Percentiles rank a stretch among this genome's conserved stretches.
phyloP scores from a whole-genome alignment of 2,888 invertebrate species.

The Thereva unica region DNA sequence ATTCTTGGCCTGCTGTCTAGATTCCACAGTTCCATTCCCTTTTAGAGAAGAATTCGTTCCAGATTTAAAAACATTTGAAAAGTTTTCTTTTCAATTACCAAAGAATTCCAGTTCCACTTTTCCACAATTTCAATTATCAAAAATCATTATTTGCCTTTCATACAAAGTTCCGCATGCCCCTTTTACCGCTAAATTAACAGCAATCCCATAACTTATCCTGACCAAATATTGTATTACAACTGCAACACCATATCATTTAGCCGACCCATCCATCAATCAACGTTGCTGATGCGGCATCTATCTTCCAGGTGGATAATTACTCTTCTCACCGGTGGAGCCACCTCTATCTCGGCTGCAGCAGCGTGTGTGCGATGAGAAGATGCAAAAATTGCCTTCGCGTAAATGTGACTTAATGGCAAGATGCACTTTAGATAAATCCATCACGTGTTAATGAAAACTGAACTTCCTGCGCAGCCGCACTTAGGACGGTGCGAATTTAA shows the following conservation, averaged over 20 bases:
- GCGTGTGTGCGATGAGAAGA: conserved; percentile 6
- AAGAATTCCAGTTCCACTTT: too few species aligned
- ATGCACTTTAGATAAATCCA: conserved; percentile 31
- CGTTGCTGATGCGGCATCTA: neutral
- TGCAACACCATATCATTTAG: conserved; percentile 12
- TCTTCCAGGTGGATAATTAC: conserved; percentile 8
- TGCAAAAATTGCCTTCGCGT: conserved; percentile 6
- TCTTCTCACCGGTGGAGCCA: conserved; percentile 1
- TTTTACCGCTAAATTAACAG: neutral
- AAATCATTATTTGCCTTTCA: neutral
- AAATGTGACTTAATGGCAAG: conserved; percentile 35
- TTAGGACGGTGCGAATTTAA: conserved; percentile 1
- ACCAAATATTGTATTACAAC: conserved; percentile 10
- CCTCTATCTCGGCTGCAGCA: neutral
- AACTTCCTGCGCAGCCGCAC: neutral
- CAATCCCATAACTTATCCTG: conserved; percentile 6
- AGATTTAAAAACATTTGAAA: too few species aligned
- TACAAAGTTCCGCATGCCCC: neutral
- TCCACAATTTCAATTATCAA: too few species aligned
- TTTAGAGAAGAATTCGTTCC: too few species aligned
- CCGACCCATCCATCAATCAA: conserved; percentile 23
- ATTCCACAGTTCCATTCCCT: too few species aligned
- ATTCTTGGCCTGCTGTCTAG: too few species aligned
- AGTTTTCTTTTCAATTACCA: too few species aligned
- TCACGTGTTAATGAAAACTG: conserved; percentile 24